Conservation (phyloP, 2,797 vertebrate genomes). For the Silurus aristotelis region DNA sequence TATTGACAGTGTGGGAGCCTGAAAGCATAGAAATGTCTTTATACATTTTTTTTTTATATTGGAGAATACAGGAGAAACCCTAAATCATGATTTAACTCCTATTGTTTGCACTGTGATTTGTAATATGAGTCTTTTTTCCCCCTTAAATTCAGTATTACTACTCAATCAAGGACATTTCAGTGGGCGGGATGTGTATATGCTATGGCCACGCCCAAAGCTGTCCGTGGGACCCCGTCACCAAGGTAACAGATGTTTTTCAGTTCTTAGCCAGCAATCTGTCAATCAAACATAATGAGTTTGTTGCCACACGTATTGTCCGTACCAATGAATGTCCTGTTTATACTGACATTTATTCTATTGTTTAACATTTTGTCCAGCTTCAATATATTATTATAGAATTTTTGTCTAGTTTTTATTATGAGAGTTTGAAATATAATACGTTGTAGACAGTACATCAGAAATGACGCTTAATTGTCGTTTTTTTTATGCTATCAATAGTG, state of each 20-base stretch:
- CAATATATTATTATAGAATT: no score
- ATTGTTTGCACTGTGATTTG: neutral
- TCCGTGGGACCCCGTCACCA: slow-evolving; percentile 83
- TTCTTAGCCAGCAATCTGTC: slow-evolving; percentile 26
- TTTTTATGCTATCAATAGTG: neutral
- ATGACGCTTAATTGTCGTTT: neutral
- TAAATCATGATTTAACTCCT: neutral
- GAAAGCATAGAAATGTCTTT: neutral
- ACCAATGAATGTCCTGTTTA: neutral
- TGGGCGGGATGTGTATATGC: slow-evolving; percentile 97
- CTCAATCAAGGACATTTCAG: slow-evolving; percentile 92
- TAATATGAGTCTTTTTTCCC: neutral
- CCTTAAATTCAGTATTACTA: slow-evolving; percentile 85
- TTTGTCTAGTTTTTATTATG: no score
- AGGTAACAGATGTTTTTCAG: slow-evolving; percentile 71
- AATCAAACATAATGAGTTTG: slow-evolving; percentile 44
- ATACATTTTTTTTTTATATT: neutral
- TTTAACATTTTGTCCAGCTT: neutral
- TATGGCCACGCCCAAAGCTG: slow-evolving; percentile 93
- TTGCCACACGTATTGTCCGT: neutral
- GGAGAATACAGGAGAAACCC: neutral
- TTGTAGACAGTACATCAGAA: neutral
- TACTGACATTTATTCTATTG: slow-evolving; percentile 3
- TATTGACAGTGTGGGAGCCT: neutral
- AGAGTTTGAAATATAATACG: neutral